Base-by-base conservation (phyloP, 1,140 invertebrate species). In the Parasteatoda tepidariorum region DNA sequence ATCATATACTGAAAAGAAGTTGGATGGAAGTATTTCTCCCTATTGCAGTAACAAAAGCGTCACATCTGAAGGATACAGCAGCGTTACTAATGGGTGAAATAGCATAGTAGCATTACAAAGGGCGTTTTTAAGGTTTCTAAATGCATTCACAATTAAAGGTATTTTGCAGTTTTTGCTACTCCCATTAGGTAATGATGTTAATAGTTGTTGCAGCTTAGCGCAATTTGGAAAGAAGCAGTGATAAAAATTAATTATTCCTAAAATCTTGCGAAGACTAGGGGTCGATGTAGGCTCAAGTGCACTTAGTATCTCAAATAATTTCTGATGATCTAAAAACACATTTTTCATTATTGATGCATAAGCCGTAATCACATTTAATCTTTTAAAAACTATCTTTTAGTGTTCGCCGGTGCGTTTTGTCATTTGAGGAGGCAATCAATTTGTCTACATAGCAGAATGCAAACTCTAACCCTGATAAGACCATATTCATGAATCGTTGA, bases 401-500 rank as follows among this genome's bases (percentile, higher is more conserved):
- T 90, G 88, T 15, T 68, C 28, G 0, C 85, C n/a, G 67, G 74
- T 91, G 90, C 24, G 88, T 85, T 11, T 88, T 85, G 73, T 85
- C 86, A 28, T 85, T 75, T 9, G 86, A 68, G 3, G 87, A 89
- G 34, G 87, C 89, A 6, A 93, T 86, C 0, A 92, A 86, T 54
- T 92, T 85, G 54, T 68, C 54, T 57, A 81, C 57, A 81, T 75
- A 61, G 55, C 73, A 75, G 41, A 81, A 86, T 73, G 62, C 81
- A 81, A 88, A 91, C 26, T 87, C 85, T 28, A 88, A 84, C 13
- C 86, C 88, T 31, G 88, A 78, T 5, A 91, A 85, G 0, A 91
- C 87, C n/a, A 87, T n/a, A 85, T 91, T 88, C 74, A 92, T 91
- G 15, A 90, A 88, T n/a, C 91, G 78, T 86, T 92, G 90, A 84